These are phyloP conservation scores for Schizopygopsis pylzovi DNA, from an alignment of 2,797 vertebrate genomes.

Conservation along the genomic window DNA sequence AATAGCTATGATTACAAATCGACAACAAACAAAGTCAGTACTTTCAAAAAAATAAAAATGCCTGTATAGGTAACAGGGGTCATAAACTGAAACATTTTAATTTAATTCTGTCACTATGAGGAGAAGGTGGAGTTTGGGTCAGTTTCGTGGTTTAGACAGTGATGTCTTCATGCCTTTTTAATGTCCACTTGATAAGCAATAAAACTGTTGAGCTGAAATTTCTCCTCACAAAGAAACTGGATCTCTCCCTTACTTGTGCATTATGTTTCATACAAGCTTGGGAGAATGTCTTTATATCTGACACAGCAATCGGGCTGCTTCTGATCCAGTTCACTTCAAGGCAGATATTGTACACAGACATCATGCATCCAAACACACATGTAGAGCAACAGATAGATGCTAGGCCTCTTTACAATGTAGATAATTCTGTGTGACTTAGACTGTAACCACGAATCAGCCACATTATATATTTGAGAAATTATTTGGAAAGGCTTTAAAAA, in stretches of 20 bases:
- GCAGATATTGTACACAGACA: conserved; percentile 12
- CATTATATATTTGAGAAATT: background rate
- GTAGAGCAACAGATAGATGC: conserved; percentile 17
- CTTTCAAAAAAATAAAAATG: background rate
- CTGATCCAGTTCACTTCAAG: conserved; percentile 29
- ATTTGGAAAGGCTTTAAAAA: background rate
- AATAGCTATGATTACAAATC: background rate
- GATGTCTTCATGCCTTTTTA: conserved; percentile 11
- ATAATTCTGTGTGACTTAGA: conserved; percentile 18
- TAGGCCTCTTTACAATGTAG: background rate
- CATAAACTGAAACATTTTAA: background rate
- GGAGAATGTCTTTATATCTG: conserved; percentile 23
- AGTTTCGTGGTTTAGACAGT: background rate
- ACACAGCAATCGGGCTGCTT: conserved; percentile 11
- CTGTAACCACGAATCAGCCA: background rate
- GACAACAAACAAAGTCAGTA: background rate
- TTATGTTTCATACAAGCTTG: background rate
- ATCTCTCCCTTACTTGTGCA: conserved; percentile 5
- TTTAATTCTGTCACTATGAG: background rate
- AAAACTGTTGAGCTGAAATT: conserved; percentile 32
- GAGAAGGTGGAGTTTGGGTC: background rate
- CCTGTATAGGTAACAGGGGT: background rate
- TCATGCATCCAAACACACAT: background rate
- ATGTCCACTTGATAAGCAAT: conserved; percentile 10
- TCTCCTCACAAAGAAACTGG: background rate